Conservation (phyloP, 1,140 invertebrate species). For the Nylanderia fulva region DNA sequence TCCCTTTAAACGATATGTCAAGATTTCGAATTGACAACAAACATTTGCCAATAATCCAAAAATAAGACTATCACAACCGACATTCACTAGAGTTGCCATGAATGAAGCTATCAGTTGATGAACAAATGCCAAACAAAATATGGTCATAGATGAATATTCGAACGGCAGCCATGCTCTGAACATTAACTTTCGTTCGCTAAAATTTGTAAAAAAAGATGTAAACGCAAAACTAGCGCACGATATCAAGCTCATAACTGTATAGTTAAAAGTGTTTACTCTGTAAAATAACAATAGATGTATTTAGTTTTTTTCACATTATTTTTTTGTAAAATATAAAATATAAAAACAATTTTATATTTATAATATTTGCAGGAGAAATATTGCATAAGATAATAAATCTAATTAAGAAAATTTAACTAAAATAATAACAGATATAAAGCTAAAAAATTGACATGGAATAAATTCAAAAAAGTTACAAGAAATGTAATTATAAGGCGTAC, state of each 20-base stretch:
- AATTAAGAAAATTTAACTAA: no score
- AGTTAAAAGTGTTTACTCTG: no score
- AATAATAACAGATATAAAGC: no score
- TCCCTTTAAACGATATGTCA: constrained; percentile 60
- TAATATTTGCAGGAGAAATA: no score
- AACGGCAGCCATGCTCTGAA: constrained; percentile 73
- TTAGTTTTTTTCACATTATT: no score
- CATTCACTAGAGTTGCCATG: background rate
- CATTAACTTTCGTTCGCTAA: constrained; percentile 35
- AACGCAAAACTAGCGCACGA: constrained; percentile 3
- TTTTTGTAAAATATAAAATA: no score
- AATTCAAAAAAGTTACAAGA: background rate
- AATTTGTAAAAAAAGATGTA: constrained; percentile 50
- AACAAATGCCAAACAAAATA: background rate
- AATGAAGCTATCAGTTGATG: constrained; percentile 59
- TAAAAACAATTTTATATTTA: no score
- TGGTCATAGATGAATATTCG: constrained; percentile 23
- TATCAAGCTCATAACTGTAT: no score
- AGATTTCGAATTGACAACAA: constrained; percentile 65
- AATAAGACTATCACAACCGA: constrained; percentile 64
- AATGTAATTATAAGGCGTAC: no score
- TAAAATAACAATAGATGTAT: no score
- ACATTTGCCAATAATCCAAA: constrained; percentile 64
- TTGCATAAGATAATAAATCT: no score
- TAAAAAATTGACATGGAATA: no score